Evolutionary conservation across 2,113 vertebrate species (phyloP).

Genomic region (Podocnemis expansa): DNA sequence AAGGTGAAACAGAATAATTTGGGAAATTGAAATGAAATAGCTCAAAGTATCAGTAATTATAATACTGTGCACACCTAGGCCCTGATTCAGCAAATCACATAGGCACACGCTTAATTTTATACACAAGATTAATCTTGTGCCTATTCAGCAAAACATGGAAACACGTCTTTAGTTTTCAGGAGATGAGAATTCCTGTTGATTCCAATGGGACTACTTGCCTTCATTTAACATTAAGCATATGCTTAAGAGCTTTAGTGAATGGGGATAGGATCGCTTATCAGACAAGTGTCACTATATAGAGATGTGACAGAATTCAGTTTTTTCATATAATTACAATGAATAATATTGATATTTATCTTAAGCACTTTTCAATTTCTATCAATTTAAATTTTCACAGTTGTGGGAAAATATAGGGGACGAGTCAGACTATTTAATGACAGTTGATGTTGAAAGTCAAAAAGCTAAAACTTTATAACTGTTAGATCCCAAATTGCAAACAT

Average conservation of each 20-base stretch:
- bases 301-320: neutral
- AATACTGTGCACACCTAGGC: neutral
- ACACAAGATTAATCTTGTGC: constrained; percentile 59
- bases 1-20: constrained; percentile 26
- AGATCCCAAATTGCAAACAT: neutral
- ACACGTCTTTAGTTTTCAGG: constrained; percentile 38
- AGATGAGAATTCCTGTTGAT: constrained; percentile 55
- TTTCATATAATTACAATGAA: neutral
- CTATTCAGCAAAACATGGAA: constrained; percentile 41
- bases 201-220: constrained; percentile 41
- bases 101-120: constrained; percentile 19
- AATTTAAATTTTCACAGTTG: neutral
- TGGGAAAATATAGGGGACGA: neutral
- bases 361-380: neutral
- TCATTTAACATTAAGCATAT: constrained; percentile 12
- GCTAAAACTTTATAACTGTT: neutral
- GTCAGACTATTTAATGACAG: neutral
- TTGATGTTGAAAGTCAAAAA: neutral
- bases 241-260: constrained; percentile 25
- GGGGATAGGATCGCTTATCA: constrained; percentile 13
- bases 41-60: neutral
- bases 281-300: neutral
- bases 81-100: neutral
- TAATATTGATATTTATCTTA: neutral
- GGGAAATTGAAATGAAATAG: neutral